Evolutionary conservation across 2,888 invertebrate species (phyloP).

Genomic region (Diloba caeruleocephala): DNA sequence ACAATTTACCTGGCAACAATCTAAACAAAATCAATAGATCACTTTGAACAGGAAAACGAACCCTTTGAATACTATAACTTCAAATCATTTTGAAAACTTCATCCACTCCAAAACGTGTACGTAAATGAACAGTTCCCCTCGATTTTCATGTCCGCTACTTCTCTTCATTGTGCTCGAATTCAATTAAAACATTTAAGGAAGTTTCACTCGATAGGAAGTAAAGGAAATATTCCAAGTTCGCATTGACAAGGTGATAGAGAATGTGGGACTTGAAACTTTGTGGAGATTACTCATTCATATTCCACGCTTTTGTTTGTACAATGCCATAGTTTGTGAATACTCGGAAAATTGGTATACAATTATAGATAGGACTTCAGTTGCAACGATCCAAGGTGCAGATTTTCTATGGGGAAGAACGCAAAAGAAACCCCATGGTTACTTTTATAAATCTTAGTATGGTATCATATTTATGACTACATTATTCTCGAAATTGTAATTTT

Average conservation of each 20-base stretch:
- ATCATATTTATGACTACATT: too few species aligned
- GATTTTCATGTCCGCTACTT: slow-evolving; percentile 37
- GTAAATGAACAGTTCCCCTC: slow-evolving; percentile 41
- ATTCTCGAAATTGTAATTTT: too few species aligned
- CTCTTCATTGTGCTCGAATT: slow-evolving; percentile 52
- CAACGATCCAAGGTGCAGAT: too few species aligned
- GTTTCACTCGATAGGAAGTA: slow-evolving; percentile 48
- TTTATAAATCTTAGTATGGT: too few species aligned
- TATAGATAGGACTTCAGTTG: too few species aligned
- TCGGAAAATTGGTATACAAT: too few species aligned
- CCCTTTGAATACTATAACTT: slow-evolving; percentile 39
- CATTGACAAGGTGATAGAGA: slow-evolving; percentile 52
- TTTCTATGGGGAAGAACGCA: too few species aligned
- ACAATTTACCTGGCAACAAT: too few species aligned
- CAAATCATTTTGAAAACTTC: slow-evolving; percentile 40
- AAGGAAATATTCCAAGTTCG: slow-evolving; percentile 62
- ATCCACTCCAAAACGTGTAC: slow-evolving; percentile 38
- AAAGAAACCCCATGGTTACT: too few species aligned
- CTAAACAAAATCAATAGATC: slow-evolving; percentile 30
- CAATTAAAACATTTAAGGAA: slow-evolving; percentile 60
- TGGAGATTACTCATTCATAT: slow-evolving; percentile 60
- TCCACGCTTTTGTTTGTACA: slow-evolving; percentile 56
- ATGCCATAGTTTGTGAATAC: slow-evolving; percentile 48
- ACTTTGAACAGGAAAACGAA: slow-evolving; percentile 31
- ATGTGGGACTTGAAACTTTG: slow-evolving; percentile 56